phyloP scores from a whole-genome alignment of 2,113 vertebrate species.

The Megalops atlanticus region DNA sequence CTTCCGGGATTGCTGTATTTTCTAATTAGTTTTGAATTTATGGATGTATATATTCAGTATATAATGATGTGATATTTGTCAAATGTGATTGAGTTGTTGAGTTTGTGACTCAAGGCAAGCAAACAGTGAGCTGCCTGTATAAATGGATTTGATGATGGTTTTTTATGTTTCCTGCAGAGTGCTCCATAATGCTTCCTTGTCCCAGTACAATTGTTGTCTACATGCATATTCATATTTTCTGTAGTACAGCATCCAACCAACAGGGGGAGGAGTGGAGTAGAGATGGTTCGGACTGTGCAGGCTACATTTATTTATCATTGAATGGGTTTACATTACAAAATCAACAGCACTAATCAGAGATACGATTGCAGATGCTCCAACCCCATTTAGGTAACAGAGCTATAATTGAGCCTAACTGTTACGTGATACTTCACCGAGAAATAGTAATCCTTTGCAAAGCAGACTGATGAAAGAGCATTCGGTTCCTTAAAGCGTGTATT shows the following conservation, averaged over 20 bases:
- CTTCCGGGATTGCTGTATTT: no score
- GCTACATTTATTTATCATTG: not conserved
- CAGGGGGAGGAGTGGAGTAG: not conserved
- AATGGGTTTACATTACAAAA: not conserved
- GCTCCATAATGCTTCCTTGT: no score
- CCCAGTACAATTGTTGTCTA: no score
- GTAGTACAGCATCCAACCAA: not conserved
- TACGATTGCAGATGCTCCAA: not conserved
- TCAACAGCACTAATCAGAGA: not conserved
- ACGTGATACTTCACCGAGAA: not conserved
- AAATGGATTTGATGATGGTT: no score
- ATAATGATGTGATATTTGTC: no score
- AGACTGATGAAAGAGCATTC: not conserved
- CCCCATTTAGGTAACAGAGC: not conserved
- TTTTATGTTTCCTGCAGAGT: no score
- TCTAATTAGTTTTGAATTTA: no score
- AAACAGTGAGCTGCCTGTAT: no score
- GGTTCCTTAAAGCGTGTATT: not conserved
- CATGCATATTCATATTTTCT: no score
- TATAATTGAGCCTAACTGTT: not conserved
- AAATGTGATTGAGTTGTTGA: no score
- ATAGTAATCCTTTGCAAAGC: not conserved
- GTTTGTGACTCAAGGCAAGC: no score
- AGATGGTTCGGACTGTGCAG: not conserved
- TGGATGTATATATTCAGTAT: no score